A percentile compares a stretch with the other conserved stretches of the same genome.
Conservation (phyloP, 2,113 vertebrate genomes). For the Vulpes ferrilata region DNA sequence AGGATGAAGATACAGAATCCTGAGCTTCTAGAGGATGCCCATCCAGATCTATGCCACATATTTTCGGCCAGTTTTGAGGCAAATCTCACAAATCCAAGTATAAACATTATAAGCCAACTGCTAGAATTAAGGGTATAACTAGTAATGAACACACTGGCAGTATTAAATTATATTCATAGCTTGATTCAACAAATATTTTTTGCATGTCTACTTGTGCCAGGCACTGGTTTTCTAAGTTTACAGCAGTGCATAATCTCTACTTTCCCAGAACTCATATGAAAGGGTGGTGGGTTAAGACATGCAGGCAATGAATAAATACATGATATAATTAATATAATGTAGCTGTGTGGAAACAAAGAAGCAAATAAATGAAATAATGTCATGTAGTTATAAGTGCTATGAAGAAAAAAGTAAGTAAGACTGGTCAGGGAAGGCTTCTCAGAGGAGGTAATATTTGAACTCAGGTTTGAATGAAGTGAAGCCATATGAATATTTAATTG, state of each 20-base stretch:
- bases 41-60: background rate
- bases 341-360: background rate
- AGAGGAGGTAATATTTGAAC: slow-evolving; percentile 32
- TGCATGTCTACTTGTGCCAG: background rate
- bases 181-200: slow-evolving; percentile 26
- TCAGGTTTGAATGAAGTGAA: background rate
- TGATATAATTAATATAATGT: background rate
- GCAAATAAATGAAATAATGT: background rate
- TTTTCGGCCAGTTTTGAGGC: background rate
- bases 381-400: background rate
- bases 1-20: background rate
- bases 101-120: background rate
- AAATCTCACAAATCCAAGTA: background rate
- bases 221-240: slow-evolving; percentile 12
- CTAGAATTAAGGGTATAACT: slow-evolving; percentile 21
- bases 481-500: background rate
- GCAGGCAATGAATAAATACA: background rate
- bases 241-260: background rate
- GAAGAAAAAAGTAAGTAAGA: slow-evolving; percentile 6
- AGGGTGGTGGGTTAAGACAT: background rate
- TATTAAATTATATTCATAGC: slow-evolving; percentile 43
- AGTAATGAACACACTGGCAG: background rate
- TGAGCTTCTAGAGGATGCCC: background rate
- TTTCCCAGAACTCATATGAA: background rate
- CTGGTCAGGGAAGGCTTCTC: background rate